phyloP scores from a whole-genome alignment of 2,113 vertebrate species.

The Atherinomorus stipes region DNA sequence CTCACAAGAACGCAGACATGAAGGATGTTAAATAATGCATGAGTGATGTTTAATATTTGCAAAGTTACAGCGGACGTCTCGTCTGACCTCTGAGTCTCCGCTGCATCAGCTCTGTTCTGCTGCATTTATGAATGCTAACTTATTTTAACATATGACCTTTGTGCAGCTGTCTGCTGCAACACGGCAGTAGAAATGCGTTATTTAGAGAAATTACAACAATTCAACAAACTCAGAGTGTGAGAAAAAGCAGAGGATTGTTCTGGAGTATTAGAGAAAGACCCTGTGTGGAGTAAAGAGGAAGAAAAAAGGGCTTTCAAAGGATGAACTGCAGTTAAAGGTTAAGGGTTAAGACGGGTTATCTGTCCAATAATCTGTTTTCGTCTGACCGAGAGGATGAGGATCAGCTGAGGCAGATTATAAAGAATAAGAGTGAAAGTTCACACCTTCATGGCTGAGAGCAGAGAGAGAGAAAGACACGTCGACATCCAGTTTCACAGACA shows the following conservation, averaged over 20 bases:
- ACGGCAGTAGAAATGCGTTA: not conserved
- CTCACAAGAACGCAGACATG: too few species aligned
- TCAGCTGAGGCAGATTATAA: conserved; percentile 3
- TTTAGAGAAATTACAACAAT: not conserved
- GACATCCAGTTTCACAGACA: not conserved
- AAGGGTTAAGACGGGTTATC: not conserved
- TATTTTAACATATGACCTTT: conserved; percentile 23
- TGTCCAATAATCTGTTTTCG: not conserved
- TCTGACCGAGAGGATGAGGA: conserved; percentile 6
- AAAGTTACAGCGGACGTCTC: conserved; percentile 52
- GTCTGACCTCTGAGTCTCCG: conserved; percentile 49
- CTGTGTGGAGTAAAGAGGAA: not conserved
- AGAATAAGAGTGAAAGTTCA: not conserved
- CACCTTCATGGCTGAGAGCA: conserved; percentile 8
- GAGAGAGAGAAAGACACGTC: conserved; percentile 2
- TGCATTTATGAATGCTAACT: not conserved
- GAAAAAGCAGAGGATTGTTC: not conserved
- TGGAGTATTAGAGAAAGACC: not conserved
- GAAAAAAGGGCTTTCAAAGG: conserved; percentile 3
- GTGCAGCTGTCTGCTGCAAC: conserved; percentile 3
- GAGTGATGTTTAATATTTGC: conserved; percentile 38
- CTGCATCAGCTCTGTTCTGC: conserved; percentile 51
- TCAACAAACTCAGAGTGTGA: not conserved
- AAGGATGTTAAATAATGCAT: conserved; percentile 49
- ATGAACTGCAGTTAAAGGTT: not conserved